Conservation (phyloP, 1,140 invertebrate genomes). For the Drosophila ogumai region DNA sequence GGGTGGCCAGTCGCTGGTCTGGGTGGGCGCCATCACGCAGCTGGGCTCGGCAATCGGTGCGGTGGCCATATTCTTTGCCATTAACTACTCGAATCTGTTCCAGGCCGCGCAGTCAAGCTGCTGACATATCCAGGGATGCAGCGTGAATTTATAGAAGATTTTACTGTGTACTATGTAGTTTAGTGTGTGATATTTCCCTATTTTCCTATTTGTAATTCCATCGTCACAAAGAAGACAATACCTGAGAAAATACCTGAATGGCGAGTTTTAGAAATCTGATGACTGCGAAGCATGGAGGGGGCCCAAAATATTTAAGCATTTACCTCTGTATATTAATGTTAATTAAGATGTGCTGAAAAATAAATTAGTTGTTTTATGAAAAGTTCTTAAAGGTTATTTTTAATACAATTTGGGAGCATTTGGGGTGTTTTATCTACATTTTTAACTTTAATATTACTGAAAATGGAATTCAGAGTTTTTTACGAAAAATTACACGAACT, state of each 20-base stretch:
- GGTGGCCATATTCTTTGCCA: slow-evolving; percentile 89
- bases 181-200: slow-evolving; percentile 49
- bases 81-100: slow-evolving; percentile 90
- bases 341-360: slow-evolving; percentile 10
- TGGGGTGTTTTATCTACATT: not conserved
- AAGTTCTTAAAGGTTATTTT: not conserved
- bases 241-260: slow-evolving; percentile 5
- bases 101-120: slow-evolving; percentile 57
- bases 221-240: slow-evolving; percentile 48
- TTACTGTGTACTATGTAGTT: slow-evolving; percentile 27
- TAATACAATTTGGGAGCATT: not conserved
- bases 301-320: slow-evolving; percentile 10
- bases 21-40: slow-evolving; percentile 91
- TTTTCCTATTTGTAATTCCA: slow-evolving; percentile 9
- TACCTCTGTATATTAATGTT: slow-evolving; percentile 8
- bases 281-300: not conserved
- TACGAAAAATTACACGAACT: fast-evolving
- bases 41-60: slow-evolving; percentile 92
- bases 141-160: slow-evolving; percentile 28
- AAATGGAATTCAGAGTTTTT: not conserved
- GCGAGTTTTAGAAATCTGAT: not conserved
- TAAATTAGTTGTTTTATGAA: slow-evolving; percentile 5
- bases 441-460: no score
- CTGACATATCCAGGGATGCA: slow-evolving; percentile 35
- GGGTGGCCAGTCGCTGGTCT: slow-evolving; percentile 85